phyloP scores from a whole-genome alignment of 1,140 invertebrate species.

The Acromyrmex heyeri region DNA sequence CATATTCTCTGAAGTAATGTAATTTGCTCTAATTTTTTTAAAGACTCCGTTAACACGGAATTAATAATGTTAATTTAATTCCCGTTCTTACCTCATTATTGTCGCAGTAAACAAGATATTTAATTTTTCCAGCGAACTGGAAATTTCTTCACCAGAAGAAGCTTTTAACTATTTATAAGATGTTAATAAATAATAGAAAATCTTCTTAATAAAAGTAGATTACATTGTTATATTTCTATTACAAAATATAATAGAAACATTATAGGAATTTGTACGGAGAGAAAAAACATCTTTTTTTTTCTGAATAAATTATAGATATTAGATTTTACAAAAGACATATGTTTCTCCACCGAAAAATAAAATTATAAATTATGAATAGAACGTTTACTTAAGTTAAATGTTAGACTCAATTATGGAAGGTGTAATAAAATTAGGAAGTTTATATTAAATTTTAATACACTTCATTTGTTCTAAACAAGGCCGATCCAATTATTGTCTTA shows the following conservation, averaged over 20 bases:
- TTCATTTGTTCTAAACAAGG: too few relatives aligned
- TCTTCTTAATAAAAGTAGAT: not conserved
- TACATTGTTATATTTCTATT: not conserved
- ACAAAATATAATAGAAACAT: not conserved
- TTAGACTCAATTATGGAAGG: not conserved
- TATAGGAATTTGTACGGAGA: not conserved
- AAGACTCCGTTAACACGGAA: not conserved
- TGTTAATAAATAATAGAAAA: not conserved
- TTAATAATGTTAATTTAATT: constrained; percentile 3
- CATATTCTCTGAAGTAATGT: not conserved
- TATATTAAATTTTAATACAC: too few relatives aligned
- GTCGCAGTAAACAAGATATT: constrained; percentile 7
- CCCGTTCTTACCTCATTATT: not conserved
- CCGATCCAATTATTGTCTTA: too few relatives aligned
- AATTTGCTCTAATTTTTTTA: not conserved
- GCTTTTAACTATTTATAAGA: not conserved
- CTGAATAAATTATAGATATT: not conserved
- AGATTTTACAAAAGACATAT: not conserved
- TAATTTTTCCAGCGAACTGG: not conserved
- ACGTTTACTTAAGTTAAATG: not conserved
- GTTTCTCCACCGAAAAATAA: not conserved
- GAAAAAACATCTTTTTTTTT: not conserved
- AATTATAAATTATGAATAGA: not conserved
- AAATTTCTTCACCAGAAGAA: not conserved
- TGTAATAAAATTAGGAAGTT: not conserved